Conservation (phyloP, 2,113 vertebrate genomes). For the Engystomops pustulosus region DNA sequence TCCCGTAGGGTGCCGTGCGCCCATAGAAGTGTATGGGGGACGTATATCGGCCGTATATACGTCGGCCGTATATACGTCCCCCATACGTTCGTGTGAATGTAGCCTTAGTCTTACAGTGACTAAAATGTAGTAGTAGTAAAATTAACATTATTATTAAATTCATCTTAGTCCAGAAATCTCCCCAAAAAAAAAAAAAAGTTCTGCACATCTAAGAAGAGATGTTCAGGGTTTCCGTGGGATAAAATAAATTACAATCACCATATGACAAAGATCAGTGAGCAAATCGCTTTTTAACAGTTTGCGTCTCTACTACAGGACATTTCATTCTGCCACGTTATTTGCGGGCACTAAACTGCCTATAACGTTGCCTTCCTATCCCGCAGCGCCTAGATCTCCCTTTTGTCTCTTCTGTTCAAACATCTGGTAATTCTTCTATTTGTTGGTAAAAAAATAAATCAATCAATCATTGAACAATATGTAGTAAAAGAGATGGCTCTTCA, state of each 20-base stretch:
- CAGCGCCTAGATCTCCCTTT: background rate
- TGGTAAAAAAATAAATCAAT: constrained; percentile 18
- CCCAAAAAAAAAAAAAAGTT: background rate
- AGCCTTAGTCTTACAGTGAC: background rate
- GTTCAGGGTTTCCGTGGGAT: background rate
- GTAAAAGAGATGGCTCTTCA: constrained; percentile 12
- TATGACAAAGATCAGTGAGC: background rate
- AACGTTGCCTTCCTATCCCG: background rate
- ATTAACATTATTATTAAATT: background rate
- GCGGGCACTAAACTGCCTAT: background rate
- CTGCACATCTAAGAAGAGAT: background rate
- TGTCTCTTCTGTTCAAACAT: background rate
- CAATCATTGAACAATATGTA: background rate
- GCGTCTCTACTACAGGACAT: background rate
- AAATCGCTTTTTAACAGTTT: background rate
- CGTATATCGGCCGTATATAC: no score
- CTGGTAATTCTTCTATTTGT: constrained; percentile 15
- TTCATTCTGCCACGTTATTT: background rate
- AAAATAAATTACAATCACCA: background rate
- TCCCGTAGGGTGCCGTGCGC: no score
- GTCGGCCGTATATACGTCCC: no score
- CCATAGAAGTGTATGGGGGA: no score
- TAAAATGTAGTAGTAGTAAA: constrained; percentile 61
- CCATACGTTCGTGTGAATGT: no score
- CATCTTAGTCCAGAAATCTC: constrained; percentile 8